Percentiles rank a stretch among this genome's conserved stretches.
phyloP scores from a whole-genome alignment of 2,797 vertebrate species.

The Aratinga solstitialis region DNA sequence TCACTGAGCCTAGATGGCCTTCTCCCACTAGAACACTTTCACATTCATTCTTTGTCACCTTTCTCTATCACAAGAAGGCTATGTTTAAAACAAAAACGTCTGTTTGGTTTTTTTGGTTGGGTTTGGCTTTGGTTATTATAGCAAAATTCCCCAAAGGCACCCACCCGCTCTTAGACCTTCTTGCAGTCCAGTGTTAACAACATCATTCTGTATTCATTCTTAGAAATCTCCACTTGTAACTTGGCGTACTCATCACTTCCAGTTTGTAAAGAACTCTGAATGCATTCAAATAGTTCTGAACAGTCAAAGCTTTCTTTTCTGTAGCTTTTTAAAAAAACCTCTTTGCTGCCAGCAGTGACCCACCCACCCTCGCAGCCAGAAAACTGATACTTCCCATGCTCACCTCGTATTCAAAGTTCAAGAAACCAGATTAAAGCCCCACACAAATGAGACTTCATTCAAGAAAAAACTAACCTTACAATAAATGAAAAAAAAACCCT shows the following conservation, averaged over 20 bases:
- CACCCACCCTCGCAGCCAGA: background rate
- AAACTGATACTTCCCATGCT: constrained; percentile 32
- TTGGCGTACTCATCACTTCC: background rate
- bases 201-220: background rate
- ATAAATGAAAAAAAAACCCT: background rate
- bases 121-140: background rate
- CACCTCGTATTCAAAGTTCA: background rate
- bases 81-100: background rate
- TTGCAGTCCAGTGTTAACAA: background rate
- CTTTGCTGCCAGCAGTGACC: background rate
- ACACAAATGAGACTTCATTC: background rate
- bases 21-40: background rate
- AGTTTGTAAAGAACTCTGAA: constrained; percentile 16
- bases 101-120: background rate
- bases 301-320: constrained; percentile 49
- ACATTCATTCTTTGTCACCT: background rate
- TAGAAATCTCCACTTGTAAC: constrained; percentile 30
- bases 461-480: background rate
- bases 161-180: background rate
- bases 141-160: background rate
- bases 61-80: background rate
- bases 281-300: constrained; percentile 34
- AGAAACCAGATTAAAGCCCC: background rate
- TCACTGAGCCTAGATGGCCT: background rate
- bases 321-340: background rate